Conservation (phyloP, 1,140 invertebrate genomes). For the Semibalanus balanoides region DNA sequence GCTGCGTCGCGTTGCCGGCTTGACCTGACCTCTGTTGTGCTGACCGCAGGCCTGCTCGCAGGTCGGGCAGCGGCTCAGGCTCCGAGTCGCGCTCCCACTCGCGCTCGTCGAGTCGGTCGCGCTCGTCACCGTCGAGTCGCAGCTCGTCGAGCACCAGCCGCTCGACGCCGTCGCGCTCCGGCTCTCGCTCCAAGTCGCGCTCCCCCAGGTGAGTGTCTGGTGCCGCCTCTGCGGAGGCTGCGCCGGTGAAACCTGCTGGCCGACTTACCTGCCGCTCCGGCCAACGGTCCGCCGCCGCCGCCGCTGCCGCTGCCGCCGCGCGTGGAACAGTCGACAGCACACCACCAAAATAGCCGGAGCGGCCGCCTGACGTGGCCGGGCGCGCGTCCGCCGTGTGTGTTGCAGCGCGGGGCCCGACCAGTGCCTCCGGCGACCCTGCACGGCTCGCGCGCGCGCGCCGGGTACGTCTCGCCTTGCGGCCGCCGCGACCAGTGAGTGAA, state of each 20-base stretch:
- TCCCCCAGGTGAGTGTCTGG: neutral
- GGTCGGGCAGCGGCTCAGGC: neutral
- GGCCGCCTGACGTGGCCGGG: too few relatives aligned
- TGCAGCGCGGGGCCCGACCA: neutral
- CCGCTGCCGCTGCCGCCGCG: too few relatives aligned
- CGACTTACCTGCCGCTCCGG: neutral
- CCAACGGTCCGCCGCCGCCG: neutral
- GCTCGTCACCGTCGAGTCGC: neutral
- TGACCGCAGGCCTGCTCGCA: too few relatives aligned
- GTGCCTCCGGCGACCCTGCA: neutral
- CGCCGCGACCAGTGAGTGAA: neutral
- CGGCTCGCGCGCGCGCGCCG: neutral
- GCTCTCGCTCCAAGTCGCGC: neutral
- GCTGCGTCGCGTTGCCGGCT: too few relatives aligned
- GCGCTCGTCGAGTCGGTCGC: neutral
- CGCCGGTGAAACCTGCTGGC: conserved; percentile 1
- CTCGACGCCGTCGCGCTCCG: neutral
- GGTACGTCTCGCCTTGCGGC: neutral
- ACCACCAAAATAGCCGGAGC: neutral
- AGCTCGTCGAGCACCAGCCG: neutral
- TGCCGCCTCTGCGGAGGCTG: neutral
- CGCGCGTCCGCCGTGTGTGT: too few relatives aligned
- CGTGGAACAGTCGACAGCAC: neutral
- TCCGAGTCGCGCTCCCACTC: neutral
- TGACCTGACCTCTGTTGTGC: too few relatives aligned